Conservation (phyloP, 2,113 vertebrate genomes). For the Aptenodytes forsteri region DNA sequence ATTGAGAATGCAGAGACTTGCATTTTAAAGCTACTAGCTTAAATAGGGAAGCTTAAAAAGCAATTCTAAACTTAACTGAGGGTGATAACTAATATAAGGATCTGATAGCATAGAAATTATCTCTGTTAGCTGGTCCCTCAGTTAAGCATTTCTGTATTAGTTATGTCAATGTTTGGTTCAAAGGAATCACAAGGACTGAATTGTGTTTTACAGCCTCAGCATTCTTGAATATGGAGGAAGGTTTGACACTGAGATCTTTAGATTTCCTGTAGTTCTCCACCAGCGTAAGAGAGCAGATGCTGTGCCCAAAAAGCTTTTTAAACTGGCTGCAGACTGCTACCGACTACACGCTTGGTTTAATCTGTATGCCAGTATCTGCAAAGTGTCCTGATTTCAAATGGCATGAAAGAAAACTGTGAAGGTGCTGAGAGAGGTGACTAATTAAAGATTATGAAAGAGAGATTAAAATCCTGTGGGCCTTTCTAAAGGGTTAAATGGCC, state of each 20-base stretch:
- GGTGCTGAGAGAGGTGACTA: conserved; percentile 23
- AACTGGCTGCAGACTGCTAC: not conserved
- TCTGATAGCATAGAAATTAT: conserved; percentile 48
- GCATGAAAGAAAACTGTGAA: not conserved
- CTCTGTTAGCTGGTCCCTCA: conserved; percentile 14
- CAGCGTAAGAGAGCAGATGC: not conserved
- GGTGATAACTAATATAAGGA: conserved; percentile 27
- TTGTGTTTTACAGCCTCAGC: not conserved
- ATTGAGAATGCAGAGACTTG: not conserved
- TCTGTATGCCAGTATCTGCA: not conserved
- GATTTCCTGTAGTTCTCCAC: not conserved
- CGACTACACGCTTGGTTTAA: not conserved
- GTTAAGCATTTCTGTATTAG: conserved; percentile 25
- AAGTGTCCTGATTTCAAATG: conserved; percentile 10
- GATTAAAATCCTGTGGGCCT: conserved; percentile 14
- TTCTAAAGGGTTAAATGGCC: not conserved
- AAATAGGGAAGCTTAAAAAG: conserved; percentile 48
- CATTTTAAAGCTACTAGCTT: not conserved
- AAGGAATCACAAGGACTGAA: not conserved
- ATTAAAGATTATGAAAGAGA: conserved; percentile 52
- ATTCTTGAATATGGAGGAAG: not conserved
- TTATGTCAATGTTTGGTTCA: not conserved
- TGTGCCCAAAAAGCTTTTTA: not conserved
- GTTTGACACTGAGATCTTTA: not conserved
- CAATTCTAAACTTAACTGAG: conserved; percentile 46